Evolutionary conservation across 2,113 vertebrate species (phyloP), one percentile per base, ranked within the genome.

Genomic region (Pseudonaja textilis): DNA sequence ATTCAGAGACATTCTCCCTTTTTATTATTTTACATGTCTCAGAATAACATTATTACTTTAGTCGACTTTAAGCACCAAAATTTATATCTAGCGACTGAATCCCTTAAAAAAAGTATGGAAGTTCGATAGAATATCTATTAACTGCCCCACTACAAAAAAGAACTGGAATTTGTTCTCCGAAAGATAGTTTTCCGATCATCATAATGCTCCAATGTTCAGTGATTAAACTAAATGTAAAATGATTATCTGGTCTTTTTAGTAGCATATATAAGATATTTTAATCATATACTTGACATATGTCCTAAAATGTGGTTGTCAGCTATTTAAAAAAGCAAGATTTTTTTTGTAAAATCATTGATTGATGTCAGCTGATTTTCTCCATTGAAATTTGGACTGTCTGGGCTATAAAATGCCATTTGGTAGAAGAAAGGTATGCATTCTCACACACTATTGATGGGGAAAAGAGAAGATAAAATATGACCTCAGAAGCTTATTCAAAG

Each of bases 401-500:
- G 5, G 54, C 93, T 88, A 57, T 87, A 89, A 95, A 94, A 50
- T 94, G 81, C 91, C 59, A 42, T 90, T 86, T 14, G 26, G 88
- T 52, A 16, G 14, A 90, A 55, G 55, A 10, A 91, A 45, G 95
- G 89, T 90, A 90, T 9, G 61, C 95, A 94, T 91, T 91, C 81
- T 74, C 93, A 93, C 69, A 91, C 90, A 6, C n/a, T 29, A 86
- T 85, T 95, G 93, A n/a, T 10, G 88, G 69, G 74, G 91, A 93
- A 96, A 96, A 93, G 93, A 93, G 29, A 91, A 47, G 90, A 95
- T 91, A 94, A 95, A 96, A 95, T 94, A 89, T 88, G 94, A 93
- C 94, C 94, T 95, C 93, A 92, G 93, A 94, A 94, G 95, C 94
- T 92, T 95, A 97, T 93, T 96, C 93, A 96, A 95, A 96, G 92